Conservation (phyloP, 2,113 vertebrate species). For the Myiozetetes cayanensis region DNA sequence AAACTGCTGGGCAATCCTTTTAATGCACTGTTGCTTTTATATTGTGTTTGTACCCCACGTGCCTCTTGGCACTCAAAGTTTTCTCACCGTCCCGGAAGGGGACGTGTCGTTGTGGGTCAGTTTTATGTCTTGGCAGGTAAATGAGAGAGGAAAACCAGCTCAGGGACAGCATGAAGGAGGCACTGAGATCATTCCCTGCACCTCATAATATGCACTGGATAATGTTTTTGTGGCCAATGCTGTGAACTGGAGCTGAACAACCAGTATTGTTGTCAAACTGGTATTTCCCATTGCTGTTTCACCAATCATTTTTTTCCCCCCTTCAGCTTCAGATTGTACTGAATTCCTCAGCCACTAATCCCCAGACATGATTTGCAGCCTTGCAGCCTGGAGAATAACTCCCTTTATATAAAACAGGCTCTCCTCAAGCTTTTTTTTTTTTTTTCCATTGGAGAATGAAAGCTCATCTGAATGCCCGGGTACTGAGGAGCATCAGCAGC, state of each 20-base stretch:
- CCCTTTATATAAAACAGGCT: not conserved
- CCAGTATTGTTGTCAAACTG: not conserved
- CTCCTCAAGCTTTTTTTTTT: not conserved
- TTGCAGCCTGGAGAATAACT: not conserved
- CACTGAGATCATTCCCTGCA: not conserved
- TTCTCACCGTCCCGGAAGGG: not conserved
- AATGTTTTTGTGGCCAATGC: rapidly evolving
- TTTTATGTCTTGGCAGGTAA: not conserved
- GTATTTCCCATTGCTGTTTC: not conserved
- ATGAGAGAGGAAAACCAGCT: not conserved
- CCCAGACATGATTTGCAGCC: not conserved
- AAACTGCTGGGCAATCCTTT: not conserved
- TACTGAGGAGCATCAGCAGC: not conserved
- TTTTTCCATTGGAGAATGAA: not conserved
- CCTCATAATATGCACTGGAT: rapidly evolving
- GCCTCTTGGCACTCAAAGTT: not conserved
- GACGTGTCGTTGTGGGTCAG: rapidly evolving
- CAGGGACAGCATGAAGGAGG: not conserved
- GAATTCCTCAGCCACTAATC: not conserved
- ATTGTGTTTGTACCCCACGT: rapidly evolving
- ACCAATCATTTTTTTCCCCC: not conserved
- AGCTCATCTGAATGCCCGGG: not conserved
- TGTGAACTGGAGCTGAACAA: not conserved
- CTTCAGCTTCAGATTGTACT: not conserved
- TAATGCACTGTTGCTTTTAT: not conserved